Evolutionary conservation across 2,888 invertebrate genomes (phyloP), one percentile per base, ranked within the genome.

Genomic region (Thyatira batis): DNA sequence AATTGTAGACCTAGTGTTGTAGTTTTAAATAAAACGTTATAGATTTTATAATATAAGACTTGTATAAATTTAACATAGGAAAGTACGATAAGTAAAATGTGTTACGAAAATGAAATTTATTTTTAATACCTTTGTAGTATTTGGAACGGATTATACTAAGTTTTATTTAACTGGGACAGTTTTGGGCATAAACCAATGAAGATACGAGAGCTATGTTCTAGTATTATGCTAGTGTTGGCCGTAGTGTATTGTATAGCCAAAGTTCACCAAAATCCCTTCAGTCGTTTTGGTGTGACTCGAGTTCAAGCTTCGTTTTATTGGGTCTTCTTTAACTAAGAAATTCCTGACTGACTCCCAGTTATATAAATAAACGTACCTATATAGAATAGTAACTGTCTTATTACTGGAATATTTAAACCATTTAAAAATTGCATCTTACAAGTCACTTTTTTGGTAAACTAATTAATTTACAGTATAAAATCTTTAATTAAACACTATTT

Each of bases 51-150:
- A 80, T 69, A 71, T 89, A 88, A 88, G 88, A 85, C 83, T 88
- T 92, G 91, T 92, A 91, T 87, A 87, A 82, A 84, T 84, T 74
- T 76, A 39, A n/a, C 58, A 74, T 83, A 85, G 78, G 66, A 65
- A n/a, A 61, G 67, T 79, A 75, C 62, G 68, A 61, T 82, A 79
- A 80, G 76, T 76, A 62, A 76, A 78, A 82, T 77, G 79, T 80
- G 78, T 77, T 80, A 78, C 73, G 71, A 81, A 82, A 82, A 78
- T 76, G 69, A 82, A 82, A 80, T 78, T 77, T 82, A 87, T 89
- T 89, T 89, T 89, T 85, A 89, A 85, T 89, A 89, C 80, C 85
- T 83, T 80, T 79, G 70, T 84, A 89, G 88, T 90, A 89, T 89
- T 90, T 68, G 73, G 63, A 69, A 70, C 68, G 67, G 61, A 65